Base-by-base conservation (phyloP, 2,888 invertebrate genomes). In the Cephus spinipes region DNA sequence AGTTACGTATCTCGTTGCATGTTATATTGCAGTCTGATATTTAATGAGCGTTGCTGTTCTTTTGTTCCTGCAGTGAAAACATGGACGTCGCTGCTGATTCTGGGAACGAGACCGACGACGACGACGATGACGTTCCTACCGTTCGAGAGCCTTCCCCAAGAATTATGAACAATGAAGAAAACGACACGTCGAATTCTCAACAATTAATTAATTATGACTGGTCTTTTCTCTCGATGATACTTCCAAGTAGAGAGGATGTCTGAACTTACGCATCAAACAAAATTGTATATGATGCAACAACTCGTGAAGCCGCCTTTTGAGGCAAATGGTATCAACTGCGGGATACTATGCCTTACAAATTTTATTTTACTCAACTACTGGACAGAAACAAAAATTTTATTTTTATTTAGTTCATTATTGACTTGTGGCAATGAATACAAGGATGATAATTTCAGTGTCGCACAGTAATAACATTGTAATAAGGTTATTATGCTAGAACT, bases 211-310 rank as follows among this genome's bases (percentile, higher is more conserved):
- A 81, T 76, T 85, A 87, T 33, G 83, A 90, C 79, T 91, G 91
- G 90, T 83, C 81, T 31, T 90, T 89, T 73, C 79, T 91, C 40
- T 84, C 86, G 1, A 84, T 83, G 12, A 84, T 91, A 83, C 81
- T 90, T 69, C 88, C 90, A 0, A 88, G 86, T 78, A 81, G 80
- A 73, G 82, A 83, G 68, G 78, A 71, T 9, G 33, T 71, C 9
- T 55, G 55, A 55, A 23, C 23, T 55, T 55, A 55, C 55, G 55
- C 23, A 9, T 55, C 6, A 6, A 55, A 23, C 55, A 23, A 55
- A 55, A 55, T 23, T 55, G 9, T 55, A 55, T 55, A 55, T 55
- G 55, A 55, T 55, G 55, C 55, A 55, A 55, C 9, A 15, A 55
- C 15, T 40, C 6, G 40, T 40, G 40, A 36, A 4, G 23, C 9